Conservation (phyloP, 2,888 invertebrate genomes). For the Anoplius nigerrimus region DNA sequence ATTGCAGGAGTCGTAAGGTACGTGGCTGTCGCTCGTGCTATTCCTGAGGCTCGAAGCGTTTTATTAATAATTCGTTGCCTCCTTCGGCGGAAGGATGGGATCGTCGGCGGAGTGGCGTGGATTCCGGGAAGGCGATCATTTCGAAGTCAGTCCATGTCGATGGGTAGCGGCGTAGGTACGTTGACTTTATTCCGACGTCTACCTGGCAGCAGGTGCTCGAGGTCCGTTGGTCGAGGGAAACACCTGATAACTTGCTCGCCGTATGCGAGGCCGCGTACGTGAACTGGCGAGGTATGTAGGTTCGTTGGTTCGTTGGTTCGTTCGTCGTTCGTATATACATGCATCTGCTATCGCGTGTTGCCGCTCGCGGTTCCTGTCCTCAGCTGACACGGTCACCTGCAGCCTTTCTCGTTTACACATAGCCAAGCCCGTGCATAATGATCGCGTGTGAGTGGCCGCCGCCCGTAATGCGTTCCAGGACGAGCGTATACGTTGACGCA, state of each 20-base stretch:
- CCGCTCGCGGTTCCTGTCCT: conserved; percentile 21
- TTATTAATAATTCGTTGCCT: no score
- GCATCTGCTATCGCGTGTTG: conserved; percentile 30
- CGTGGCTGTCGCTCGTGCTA: no score
- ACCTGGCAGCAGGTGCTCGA: conserved; percentile 60
- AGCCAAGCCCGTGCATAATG: neutral
- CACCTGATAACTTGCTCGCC: conserved; percentile 59
- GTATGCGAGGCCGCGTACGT: conserved; percentile 6
- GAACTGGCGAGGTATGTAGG: conserved; percentile 19
- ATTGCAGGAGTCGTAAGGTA: no score
- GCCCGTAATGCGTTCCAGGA: no score
- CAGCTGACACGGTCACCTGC: conserved; percentile 51
- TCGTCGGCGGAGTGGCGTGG: no score
- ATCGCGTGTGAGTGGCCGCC: neutral
- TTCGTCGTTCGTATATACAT: no score
- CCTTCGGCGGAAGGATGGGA: no score
- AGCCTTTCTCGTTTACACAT: conserved; percentile 20
- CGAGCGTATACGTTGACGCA: neutral
- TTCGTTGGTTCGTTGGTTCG: no score
- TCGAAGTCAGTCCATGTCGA: conserved; percentile 1
- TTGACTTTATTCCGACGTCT: conserved; percentile 49
- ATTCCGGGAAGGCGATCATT: conserved; percentile 2
- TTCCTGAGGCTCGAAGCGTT: no score
- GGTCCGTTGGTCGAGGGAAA: conserved; percentile 59
- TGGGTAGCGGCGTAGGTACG: conserved; percentile 32